Base-by-base conservation (phyloP, 2,113 vertebrate genomes). In the Aramus guarauna region DNA sequence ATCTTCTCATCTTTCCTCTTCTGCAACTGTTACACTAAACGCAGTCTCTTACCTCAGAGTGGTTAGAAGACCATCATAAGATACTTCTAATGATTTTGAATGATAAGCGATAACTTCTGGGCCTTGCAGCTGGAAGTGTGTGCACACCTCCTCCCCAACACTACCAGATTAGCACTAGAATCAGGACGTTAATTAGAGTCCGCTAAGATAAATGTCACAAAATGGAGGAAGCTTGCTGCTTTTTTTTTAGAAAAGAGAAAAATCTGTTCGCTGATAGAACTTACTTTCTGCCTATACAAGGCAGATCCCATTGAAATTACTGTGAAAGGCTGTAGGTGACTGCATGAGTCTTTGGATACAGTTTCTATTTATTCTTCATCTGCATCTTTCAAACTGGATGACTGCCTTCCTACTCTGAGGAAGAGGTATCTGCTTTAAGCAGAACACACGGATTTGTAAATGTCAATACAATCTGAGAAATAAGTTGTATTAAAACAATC, bases 401-500 rank as follows among this genome's bases (percentile, higher is more conserved):
- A 9, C 36, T 90, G 16, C 37, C 41, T 45, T 39, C 56, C 41
- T 45, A 8, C 64, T 60, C 71, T 27, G 84, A 73, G 79, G 48
- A 88, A 87, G 8, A 32, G 50, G 15, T 22, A 68, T 32, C 19
- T 82, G 11, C 13, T 94, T 81, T 75, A 67, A 56, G 26, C 45
- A 96, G 86, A 92, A 60, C 9, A 77, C 5, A 37, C 23, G 59
- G 37, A 36, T 94, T 88, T 56, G 45, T 53, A 71, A 85, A 88
- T 69, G 36, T 30, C 85, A 87, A 30, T 36, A 72, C 12, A 95
- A 74, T 32, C 34, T 48, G 29, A 80, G 80, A 79, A 88, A 77
- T 73, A 69, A 96, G 27, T 30, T 62, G 69, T 63, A 58, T 53
- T 96, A 91, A 95, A 95, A 80, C 36, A 93, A 78, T 43, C 67